Conservation (phyloP, 1,140 invertebrate genomes). For the Adelges cooleyi region DNA sequence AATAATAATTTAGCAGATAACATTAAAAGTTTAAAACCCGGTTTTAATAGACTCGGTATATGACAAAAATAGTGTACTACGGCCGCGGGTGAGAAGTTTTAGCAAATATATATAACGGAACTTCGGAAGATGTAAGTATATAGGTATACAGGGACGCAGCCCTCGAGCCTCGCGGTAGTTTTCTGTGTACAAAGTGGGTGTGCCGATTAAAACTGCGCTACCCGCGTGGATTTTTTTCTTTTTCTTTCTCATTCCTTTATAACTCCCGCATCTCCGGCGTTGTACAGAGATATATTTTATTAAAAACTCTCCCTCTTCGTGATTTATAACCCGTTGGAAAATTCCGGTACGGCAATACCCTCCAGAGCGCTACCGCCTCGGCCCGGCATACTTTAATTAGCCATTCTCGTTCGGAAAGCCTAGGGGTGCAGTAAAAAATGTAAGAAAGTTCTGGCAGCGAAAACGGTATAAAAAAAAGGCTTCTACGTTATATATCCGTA, state of each 20-base stretch:
- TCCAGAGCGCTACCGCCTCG: neutral
- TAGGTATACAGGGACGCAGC: too few species aligned
- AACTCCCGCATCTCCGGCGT: neutral
- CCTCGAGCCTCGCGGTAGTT: neutral
- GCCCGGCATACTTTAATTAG: conserved; percentile 22
- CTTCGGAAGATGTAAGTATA: neutral
- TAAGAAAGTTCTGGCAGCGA: conserved; percentile 26
- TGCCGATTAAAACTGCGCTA: conserved; percentile 25
- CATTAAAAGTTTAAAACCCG: conserved; percentile 1
- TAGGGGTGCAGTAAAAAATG: conserved; percentile 26
- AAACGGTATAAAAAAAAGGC: conserved; percentile 10
- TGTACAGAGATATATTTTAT: conserved; percentile 26
- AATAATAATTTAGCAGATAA: too few species aligned
- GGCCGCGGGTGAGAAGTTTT: neutral
- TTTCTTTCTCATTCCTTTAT: neutral
- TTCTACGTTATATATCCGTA: neutral
- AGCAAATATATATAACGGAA: neutral
- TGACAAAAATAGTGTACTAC: neutral
- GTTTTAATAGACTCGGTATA: conserved; percentile 2
- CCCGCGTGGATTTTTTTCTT: neutral
- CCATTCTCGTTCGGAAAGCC: conserved; percentile 26
- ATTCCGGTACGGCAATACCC: conserved; percentile 18
- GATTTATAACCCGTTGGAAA: conserved; percentile 29
- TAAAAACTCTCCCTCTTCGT: conserved; percentile 27
- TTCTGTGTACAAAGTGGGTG: conserved; percentile 24